Percentiles rank a stretch among this genome's conserved stretches.
phyloP scores from a whole-genome alignment of 2,113 vertebrate species.

The Eupsittula cactorum region DNA sequence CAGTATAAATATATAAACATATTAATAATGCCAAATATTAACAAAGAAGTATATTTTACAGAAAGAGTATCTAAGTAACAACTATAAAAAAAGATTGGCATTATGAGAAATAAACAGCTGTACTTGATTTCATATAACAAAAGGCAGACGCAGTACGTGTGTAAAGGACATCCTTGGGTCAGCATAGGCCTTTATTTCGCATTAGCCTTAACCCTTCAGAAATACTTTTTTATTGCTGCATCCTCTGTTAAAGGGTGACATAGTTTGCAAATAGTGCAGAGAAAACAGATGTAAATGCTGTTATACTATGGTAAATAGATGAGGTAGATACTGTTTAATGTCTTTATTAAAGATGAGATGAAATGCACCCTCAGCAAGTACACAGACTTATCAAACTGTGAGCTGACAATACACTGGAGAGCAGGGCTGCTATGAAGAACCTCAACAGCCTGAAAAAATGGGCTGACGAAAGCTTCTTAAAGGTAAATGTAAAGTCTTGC shows the following conservation, averaged over 20 bases:
- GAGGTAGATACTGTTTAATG: neutral
- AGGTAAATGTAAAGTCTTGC: neutral
- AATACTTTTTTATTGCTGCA: neutral
- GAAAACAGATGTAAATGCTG: neutral
- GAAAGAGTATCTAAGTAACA: neutral
- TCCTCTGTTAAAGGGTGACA: neutral
- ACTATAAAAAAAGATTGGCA: neutral
- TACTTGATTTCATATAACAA: neutral
- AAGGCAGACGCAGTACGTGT: neutral
- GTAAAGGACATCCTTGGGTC: neutral
- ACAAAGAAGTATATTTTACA: neutral
- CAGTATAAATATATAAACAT: neutral
- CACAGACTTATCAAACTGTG: neutral
- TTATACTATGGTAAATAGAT: neutral
- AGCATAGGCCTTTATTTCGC: neutral
- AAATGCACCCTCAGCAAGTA: neutral
- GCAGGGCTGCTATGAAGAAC: neutral
- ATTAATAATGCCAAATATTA: neutral
- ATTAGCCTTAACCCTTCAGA: neutral
- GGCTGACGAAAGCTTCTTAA: neutral
- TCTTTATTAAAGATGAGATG: neutral
- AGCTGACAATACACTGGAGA: neutral
- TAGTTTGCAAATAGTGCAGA: neutral
- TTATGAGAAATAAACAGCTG: neutral
- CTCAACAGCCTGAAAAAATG: neutral